Percentiles rank a stretch among this genome's conserved stretches.
Conservation (phyloP, 2,888 invertebrate genomes). For the Drosophila nr. fundita region DNA sequence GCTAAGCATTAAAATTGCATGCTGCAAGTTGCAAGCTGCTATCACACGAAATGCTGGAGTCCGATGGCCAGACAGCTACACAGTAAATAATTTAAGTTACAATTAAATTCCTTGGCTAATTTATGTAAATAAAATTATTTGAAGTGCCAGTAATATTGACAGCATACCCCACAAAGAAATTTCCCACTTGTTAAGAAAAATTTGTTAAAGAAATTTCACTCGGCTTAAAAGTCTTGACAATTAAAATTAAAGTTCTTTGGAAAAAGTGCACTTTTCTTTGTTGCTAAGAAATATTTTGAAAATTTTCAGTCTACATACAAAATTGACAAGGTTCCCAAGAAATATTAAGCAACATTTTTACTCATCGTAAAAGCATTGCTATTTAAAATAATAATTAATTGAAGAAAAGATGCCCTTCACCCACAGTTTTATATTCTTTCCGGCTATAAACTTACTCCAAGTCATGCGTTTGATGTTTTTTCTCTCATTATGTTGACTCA, state of each 20-base stretch:
- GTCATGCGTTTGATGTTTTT: not conserved
- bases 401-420: not conserved
- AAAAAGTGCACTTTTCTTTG: not conserved
- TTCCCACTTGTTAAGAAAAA: not conserved
- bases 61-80: slow-evolving; percentile 40
- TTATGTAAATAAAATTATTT: not conserved
- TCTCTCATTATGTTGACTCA: not conserved
- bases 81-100: slow-evolving; percentile 4
- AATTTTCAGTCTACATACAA: not conserved
- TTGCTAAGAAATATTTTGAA: not conserved
- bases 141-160: not conserved
- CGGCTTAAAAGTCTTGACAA: not conserved
- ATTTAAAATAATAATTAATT: not conserved
- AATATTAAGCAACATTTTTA: not conserved
- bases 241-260: not conserved
- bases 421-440: not conserved
- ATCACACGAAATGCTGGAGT: slow-evolving; percentile 23
- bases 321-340: too few relatives aligned
- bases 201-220: not conserved
- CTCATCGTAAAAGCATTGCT: not conserved
- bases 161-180: not conserved
- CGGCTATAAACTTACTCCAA: not conserved
- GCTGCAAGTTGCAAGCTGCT: slow-evolving; percentile 39
- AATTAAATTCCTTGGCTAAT: not conserved
- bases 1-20: slow-evolving; percentile 64